Percentiles rank a stretch among this genome's conserved stretches.
Conservation (phyloP, 2,113 vertebrate species). For the Sturnira hondurensis region DNA sequence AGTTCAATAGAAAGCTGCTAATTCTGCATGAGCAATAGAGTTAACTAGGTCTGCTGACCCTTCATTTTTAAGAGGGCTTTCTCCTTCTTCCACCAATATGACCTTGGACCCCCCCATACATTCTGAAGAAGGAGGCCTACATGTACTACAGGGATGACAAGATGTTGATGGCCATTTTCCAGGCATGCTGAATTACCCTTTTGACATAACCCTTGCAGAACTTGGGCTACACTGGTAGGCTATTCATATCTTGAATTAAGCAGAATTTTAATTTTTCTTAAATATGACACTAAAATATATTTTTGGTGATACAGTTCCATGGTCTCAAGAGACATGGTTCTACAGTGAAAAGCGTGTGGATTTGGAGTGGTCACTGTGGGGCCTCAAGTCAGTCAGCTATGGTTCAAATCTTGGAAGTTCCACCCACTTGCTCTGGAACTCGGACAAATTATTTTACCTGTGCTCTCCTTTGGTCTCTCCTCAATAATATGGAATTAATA, state of each 20-base stretch:
- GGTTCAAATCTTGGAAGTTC: neutral
- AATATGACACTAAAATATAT: neutral
- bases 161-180: neutral
- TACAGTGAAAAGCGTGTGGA: neutral
- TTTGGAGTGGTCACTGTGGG: neutral
- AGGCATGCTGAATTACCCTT: neutral
- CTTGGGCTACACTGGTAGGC: neutral
- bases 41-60: neutral
- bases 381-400: neutral
- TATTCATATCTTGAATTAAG: neutral
- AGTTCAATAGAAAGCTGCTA: neutral
- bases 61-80: neutral
- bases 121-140: neutral
- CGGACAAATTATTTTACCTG: neutral
- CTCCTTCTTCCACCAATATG: neutral
- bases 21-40: neutral
- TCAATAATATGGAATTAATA: neutral
- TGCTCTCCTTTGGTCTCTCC: neutral
- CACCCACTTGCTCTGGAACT: neutral
- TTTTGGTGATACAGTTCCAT: neutral
- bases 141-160: neutral
- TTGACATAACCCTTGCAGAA: neutral
- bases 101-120: neutral
- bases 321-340: neutral
- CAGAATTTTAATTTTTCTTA: slow-evolving; percentile 8